Conservation (phyloP, 2,797 vertebrate species). For the Falco cherrug region DNA sequence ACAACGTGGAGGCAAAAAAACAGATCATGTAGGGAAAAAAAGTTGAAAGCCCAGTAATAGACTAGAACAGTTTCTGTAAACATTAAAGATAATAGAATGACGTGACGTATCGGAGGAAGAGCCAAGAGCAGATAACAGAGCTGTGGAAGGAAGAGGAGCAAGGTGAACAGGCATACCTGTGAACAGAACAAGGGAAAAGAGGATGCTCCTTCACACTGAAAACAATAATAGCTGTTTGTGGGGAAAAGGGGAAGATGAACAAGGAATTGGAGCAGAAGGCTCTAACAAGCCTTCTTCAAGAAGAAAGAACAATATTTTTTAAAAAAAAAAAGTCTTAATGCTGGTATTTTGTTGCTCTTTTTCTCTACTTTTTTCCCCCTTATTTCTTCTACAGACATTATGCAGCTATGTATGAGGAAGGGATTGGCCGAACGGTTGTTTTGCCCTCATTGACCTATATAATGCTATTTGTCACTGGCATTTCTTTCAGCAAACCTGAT, state of each 20-base stretch:
- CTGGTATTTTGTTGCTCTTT: background rate
- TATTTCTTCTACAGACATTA: background rate
- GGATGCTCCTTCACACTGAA: background rate
- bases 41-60: background rate
- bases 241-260: background rate
- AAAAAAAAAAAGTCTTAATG: background rate
- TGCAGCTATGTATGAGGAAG: background rate
- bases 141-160: background rate
- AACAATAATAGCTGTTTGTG: background rate
- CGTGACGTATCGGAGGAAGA: background rate
- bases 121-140: background rate
- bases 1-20: background rate
- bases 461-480: background rate
- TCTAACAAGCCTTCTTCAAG: background rate
- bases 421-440: background rate
- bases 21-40: background rate
- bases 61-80: background rate
- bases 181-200: background rate
- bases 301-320: background rate
- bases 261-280: slow-evolving; percentile 10
- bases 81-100: background rate
- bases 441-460: background rate
- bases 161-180: background rate
- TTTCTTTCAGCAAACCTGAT: background rate
- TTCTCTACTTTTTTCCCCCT: background rate